Evolutionary conservation across 2,888 invertebrate genomes (phyloP).

Genomic region (Nycteola revayana): DNA sequence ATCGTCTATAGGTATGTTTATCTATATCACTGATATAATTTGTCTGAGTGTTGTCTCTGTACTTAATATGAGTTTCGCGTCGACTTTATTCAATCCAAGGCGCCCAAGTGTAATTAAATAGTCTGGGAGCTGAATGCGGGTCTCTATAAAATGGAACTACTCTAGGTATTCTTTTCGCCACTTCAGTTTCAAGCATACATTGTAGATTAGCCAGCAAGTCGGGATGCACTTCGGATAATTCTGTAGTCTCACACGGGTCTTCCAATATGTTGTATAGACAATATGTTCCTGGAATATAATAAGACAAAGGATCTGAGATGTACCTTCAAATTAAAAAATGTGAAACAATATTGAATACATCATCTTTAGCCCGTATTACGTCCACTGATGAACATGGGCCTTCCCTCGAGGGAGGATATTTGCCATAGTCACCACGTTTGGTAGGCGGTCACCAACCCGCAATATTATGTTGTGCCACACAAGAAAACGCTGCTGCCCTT

Average conservation of each 20-base stretch:
- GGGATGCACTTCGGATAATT: slow-evolving; percentile 45
- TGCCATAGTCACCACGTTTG: too few species aligned
- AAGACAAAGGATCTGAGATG: too few species aligned
- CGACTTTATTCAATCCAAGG: slow-evolving; percentile 38
- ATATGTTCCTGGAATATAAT: slow-evolving; percentile 48
- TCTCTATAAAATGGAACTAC: slow-evolving; percentile 45
- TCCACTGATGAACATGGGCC: too few species aligned
- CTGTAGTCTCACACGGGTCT: slow-evolving; percentile 62
- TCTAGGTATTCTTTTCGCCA: slow-evolving; percentile 46
- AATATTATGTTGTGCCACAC: too few species aligned
- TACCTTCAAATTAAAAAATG: too few species aligned
- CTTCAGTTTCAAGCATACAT: slow-evolving; percentile 40
- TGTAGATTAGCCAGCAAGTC: slow-evolving; percentile 44
- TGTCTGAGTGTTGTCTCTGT: neutral
- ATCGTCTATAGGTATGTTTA: too few species aligned
- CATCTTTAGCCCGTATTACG: too few species aligned
- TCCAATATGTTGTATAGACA: slow-evolving; percentile 62
- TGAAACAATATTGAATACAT: too few species aligned
- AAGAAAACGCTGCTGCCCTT: too few species aligned
- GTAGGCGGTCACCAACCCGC: too few species aligned
- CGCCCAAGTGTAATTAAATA: slow-evolving; percentile 60
- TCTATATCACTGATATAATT: neutral
- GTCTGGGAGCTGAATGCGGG: slow-evolving; percentile 48
- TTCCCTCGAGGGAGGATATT: too few species aligned
- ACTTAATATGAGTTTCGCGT: neutral